Conservation (phyloP, 92 coral and sea anemone species). For the Meandrina meandrites region DNA sequence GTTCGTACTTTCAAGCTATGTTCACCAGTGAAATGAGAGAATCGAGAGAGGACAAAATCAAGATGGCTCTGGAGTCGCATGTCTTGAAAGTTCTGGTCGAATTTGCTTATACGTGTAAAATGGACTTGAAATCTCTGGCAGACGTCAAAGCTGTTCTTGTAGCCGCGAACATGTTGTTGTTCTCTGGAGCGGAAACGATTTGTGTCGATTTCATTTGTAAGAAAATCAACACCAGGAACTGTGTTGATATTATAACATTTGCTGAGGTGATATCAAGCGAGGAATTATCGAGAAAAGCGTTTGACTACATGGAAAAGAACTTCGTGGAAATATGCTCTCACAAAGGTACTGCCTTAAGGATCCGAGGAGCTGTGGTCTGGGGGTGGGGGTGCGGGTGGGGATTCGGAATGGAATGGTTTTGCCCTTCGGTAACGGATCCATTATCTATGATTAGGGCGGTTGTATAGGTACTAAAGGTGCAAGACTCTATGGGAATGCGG, state of each 20-base stretch:
- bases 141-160: slow-evolving; percentile 42
- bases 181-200: slow-evolving; percentile 44
- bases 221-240: slow-evolving; percentile 44
- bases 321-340: slow-evolving; percentile 44
- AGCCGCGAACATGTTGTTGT: slow-evolving; percentile 59
- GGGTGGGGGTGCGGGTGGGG: not conserved
- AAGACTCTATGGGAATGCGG: no score
- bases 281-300: slow-evolving; percentile 36
- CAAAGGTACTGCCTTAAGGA: slow-evolving; percentile 33
- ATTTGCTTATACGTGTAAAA: slow-evolving; percentile 55
- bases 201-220: slow-evolving; percentile 46
- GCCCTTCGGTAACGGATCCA: no score
- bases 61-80: slow-evolving; percentile 50
- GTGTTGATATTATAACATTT: slow-evolving; percentile 43
- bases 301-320: slow-evolving; percentile 50
- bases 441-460: no score
- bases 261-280: slow-evolving; percentile 53
- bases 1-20: slow-evolving; percentile 68
- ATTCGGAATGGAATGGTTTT: no score
- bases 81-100: slow-evolving; percentile 45
- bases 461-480: no score
- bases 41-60: slow-evolving; percentile 41
- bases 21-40: slow-evolving; percentile 62
- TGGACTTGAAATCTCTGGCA: slow-evolving; percentile 34
- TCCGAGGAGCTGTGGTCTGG: not conserved